Evolutionary conservation across 2,113 vertebrate genomes (phyloP), one percentile per base, ranked within the genome.

Genomic region (Forbesichthys agassizii): DNA sequence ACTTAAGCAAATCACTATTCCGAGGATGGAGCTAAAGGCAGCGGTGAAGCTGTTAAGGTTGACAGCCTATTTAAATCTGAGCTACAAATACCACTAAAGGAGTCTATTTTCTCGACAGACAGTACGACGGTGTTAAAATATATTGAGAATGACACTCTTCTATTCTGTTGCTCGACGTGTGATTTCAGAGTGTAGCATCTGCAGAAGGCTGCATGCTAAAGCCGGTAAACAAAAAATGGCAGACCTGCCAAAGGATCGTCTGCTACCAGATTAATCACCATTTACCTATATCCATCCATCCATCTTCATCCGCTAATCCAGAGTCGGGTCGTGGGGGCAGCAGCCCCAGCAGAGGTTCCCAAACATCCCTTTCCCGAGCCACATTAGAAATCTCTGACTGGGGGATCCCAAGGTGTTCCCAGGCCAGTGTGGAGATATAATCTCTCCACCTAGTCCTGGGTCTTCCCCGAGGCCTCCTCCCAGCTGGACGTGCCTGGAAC

Each of bases 81-180:
- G 48, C 60, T 70, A 3, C 49, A 77, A 42, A 4, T 81, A 13
- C 56, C 57, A 20, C 51, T 73, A 27, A 56, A 71, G 16, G 56
- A 55, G 11, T 76, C 65, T 9, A 54, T 70, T 12, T 73, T 73
- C 62, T 73, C 62, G 70, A 66, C 70, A 7, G 64, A 75, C 14
- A 79, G 76, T 48, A 79, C 71, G 2, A 72, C 72, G 0, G 72
- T 79, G 16, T 63, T 79, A 13, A 74, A 53, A 12, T 71, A 74
- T 33, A 78, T 68, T 9, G 49, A 66, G 9, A 70, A 46, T 62
- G 52, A 79, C 8, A 33, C 59, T 0, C 6, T 56, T 3, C 51
- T 68, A 42, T 5, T 63, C 59, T 1, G 58, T 48, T 6, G 61
- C 70, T 20, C 13, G 64, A 48, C 66, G 51, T 1, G 4, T 67